These are phyloP conservation scores for Leptopilina syphax DNA, from an alignment of 2,888 invertebrate genomes.

Conservation along the genomic window DNA sequence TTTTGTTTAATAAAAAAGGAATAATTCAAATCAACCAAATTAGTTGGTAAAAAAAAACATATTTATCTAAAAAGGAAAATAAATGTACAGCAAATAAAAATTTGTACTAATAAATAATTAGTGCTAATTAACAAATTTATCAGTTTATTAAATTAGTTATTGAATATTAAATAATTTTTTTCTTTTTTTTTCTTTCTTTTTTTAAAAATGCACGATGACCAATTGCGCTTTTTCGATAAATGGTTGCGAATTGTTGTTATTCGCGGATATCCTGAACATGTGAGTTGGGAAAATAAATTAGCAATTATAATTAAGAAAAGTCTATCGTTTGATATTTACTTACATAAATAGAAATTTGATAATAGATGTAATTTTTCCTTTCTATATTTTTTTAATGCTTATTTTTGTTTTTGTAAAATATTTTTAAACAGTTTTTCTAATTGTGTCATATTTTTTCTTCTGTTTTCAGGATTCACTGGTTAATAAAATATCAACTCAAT, in stretches of 20 bases:
- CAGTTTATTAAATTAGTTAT: no score
- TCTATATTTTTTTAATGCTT: no score
- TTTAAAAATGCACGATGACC: constrained; percentile 65
- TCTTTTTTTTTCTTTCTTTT: neutral
- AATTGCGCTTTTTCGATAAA: constrained; percentile 65
- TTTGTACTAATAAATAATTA: no score
- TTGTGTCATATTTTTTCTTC: constrained; percentile 46
- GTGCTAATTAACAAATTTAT: no score
- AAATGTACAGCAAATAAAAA: no score
- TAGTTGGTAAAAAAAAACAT: no score
- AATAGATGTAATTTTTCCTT: no score
- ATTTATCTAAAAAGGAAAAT: no score
- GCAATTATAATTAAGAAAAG: neutral
- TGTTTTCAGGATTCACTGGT: constrained; percentile 81
- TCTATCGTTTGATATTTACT: neutral
- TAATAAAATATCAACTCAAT: constrained; percentile 76
- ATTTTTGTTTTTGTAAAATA: neutral
- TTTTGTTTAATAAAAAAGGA: no score
- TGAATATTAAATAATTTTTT: no score
- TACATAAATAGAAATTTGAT: no score
- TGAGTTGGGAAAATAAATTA: constrained; percentile 52
- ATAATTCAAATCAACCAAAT: no score
- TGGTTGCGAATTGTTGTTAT: constrained; percentile 71
- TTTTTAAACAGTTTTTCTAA: neutral
- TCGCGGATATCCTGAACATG: constrained; percentile 66